Evolutionary conservation across 2,888 invertebrate genomes (phyloP), one percentile per base, ranked within the genome.

Genomic region (Eledona agricola): DNA sequence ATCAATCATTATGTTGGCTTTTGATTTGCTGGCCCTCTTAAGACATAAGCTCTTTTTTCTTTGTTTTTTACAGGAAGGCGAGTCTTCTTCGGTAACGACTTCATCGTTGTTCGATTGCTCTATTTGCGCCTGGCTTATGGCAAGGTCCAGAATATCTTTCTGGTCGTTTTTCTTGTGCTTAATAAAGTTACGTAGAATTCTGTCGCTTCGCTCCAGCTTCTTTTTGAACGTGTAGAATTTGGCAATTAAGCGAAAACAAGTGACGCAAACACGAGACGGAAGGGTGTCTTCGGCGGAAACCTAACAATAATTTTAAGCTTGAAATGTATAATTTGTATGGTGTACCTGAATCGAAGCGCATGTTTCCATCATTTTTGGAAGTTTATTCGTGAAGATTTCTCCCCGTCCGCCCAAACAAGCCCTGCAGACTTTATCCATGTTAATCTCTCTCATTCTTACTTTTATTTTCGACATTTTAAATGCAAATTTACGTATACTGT

Each of bases 221-320:
- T 70, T 69, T 56, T 75, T 77, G 51, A 78, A 78, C 19, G 71
- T 69, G 59, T 74, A 75, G 25, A 73, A 72, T 53, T 72, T 72
- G 11, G 73, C 72, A 11, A 78, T 71, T 58, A 73, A 71, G 43
- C 69, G 74, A 38, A 77, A 72, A 61, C 79, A 78, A 10, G 69
- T 63, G 37, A 72, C 66, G 52, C 79, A 79, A 20, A 79, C 73
- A 32, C 73, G 66, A 22, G 67, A 62, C 7, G 78, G 78, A 22
- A 78, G 63, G 2, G 70, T 71, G 59, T 78, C 78, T 45, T 69
- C 62, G 59, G 71, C 67, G 4, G 63, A 63, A 17, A 78, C 65
- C 78, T 78, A 20, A 42, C 49, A 47, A 32, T 42, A 29, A 37
- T 47, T 20, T 29, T 9, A 40, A 31, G n/a, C n/a, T 7, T 34